phyloP scores from a whole-genome alignment of 2,888 invertebrate species.

The Athalia cordata region DNA sequence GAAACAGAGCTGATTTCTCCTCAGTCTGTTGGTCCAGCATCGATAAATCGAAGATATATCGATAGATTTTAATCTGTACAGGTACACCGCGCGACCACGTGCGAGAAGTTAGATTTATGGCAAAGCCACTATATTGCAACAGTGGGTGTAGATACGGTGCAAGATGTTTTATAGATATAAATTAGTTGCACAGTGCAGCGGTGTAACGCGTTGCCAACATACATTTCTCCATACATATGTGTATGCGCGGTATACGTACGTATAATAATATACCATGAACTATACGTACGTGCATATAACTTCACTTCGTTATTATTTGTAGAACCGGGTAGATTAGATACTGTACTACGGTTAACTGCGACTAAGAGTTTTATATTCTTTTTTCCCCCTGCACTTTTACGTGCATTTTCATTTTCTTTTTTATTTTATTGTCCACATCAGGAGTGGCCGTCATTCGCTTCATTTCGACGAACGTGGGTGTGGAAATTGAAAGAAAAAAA shows the following conservation, averaged over 20 bases:
- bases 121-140: neutral
- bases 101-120: too few relatives aligned
- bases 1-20: neutral
- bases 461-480: too few relatives aligned
- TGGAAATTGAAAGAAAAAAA: too few relatives aligned
- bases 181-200: too few relatives aligned
- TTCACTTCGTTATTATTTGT: conserved; percentile 27
- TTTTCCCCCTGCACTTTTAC: neutral
- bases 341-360: conserved; percentile 29
- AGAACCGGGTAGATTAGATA: conserved; percentile 11
- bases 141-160: neutral
- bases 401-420: too few relatives aligned
- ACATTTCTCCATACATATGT: too few relatives aligned
- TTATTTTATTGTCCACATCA: too few relatives aligned
- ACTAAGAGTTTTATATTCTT: conserved; percentile 33
- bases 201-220: neutral
- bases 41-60: conserved; percentile 34
- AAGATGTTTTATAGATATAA: too few relatives aligned
- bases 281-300: neutral
- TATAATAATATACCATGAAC: neutral
- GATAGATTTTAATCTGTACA: conserved; percentile 17
- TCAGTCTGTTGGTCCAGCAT: neutral
- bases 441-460: too few relatives aligned
- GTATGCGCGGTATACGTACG: too few relatives aligned
- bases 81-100: neutral